Evolutionary conservation across 2,888 invertebrate genomes (phyloP), one percentile per base, ranked within the genome.

Genomic region (Drosophila acutilabella): DNA sequence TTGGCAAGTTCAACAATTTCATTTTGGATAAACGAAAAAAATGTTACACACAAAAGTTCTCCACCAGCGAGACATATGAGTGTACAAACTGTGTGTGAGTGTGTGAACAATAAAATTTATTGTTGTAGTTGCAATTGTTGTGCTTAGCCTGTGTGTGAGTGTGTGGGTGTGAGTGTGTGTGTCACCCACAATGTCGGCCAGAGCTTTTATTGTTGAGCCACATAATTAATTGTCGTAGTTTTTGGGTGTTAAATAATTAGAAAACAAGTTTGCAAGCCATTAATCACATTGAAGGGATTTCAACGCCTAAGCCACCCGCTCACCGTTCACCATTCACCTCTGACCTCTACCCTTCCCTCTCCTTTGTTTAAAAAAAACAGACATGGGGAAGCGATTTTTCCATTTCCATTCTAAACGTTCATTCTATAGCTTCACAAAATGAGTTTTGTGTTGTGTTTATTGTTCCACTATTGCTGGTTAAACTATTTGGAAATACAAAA

Each of bases 151-250:
- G 18, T 16, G 30, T 20, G 8, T 53, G 30, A 45, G 48, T 62
- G 52, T 61, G 48, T 70, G 60, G 8, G 33, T 41, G 33, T 41
- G 65, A 48, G 66, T 64, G 56, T 72, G 42, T 65, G 61, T 50
- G 70, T 81, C 74, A 60, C 74, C 82, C 88, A 83, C 83, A 82
- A 64, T 72, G 82, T 77, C 72, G 81, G 48, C 72, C 79, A 60
- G 72, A 70, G 82, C 78, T 85, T 85, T 85, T 82, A 85, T 85
- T 89, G 89, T 89, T 84, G 81, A 75, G 78, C 85, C 81, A 78
- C 85, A 85, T 89, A 88, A 88, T 89, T 89, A 88, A 88, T 89
- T 87, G 88, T 84, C 88, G 88, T 88, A 84, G 78, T 89, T 89
- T 89, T 87, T 70, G 80, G 81, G 80, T 88, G 89, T 87, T 81